These are phyloP conservation scores for Aldabrachelys gigantea DNA, from an alignment of 2,113 vertebrate genomes.

Conservation along the genomic window DNA sequence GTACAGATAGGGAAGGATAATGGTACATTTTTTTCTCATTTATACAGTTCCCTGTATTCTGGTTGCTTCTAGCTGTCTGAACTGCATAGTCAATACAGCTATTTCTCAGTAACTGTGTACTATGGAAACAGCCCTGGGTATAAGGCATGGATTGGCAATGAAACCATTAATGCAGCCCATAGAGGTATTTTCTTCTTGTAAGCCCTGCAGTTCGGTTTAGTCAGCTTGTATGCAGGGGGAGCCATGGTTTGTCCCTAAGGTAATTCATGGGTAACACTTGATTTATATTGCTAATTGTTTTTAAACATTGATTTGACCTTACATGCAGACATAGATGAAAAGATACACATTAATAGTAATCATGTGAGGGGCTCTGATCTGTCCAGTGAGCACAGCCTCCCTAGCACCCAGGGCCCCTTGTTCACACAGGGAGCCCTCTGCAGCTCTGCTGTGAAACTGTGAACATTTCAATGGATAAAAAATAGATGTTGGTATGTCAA, in stretches of 20 bases:
- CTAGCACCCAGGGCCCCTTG: background rate
- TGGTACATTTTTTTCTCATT: rapidly evolving
- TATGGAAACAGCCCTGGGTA: rapidly evolving
- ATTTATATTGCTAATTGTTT: background rate
- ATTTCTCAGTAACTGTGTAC: rapidly evolving
- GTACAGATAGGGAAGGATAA: background rate
- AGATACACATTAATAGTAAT: background rate
- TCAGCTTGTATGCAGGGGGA: background rate
- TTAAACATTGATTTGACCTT: background rate
- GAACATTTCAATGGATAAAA: background rate
- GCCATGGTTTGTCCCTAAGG: background rate
- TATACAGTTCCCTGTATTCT: background rate
- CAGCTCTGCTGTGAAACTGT: background rate
- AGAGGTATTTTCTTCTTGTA: background rate
- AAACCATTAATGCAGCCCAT: background rate
- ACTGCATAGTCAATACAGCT: background rate
- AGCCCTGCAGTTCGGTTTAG: background rate
- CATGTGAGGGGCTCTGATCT: background rate
- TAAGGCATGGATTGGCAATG: background rate
- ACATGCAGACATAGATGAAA: background rate
- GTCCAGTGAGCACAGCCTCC: background rate
- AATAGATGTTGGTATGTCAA: background rate
- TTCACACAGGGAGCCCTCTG: background rate
- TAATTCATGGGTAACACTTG: background rate
- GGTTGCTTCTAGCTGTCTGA: background rate